Conservation (phyloP, 2,888 invertebrate genomes). For the Cryptocephalus primarius region DNA sequence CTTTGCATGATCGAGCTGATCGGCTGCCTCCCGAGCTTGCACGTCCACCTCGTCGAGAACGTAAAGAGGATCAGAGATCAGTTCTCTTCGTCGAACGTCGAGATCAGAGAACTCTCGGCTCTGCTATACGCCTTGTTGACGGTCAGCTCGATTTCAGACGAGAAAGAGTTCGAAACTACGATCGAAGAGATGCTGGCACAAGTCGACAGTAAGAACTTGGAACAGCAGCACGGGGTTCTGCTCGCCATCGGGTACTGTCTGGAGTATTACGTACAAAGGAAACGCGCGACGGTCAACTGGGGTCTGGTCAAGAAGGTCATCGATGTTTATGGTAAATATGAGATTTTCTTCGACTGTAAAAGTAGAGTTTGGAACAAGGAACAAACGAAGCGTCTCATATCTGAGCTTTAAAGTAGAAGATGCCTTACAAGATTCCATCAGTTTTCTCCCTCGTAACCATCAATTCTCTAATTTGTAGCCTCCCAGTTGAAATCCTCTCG, state of each 20-base stretch:
- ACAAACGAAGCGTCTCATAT: no score
- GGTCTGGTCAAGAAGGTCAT: constrained; percentile 46
- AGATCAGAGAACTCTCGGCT: constrained; percentile 61
- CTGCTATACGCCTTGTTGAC: constrained; percentile 62
- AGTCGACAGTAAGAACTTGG: constrained; percentile 49
- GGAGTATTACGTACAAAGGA: constrained; percentile 41
- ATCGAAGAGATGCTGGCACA: constrained; percentile 47
- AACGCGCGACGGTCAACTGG: constrained; percentile 15
- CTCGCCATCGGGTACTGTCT: constrained; percentile 60
- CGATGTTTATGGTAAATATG: constrained; percentile 8
- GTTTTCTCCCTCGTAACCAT: no score
- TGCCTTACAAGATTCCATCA: no score
- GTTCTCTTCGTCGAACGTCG: constrained; percentile 62
- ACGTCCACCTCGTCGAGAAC: constrained; percentile 50
- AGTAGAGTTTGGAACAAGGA: no score
- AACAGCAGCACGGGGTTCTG: constrained; percentile 69
- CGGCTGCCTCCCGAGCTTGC: constrained; percentile 68
- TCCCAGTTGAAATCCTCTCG: no score
- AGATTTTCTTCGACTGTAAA: no score
- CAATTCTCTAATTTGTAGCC: no score
- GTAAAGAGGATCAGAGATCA: constrained; percentile 51
- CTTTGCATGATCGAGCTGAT: constrained; percentile 73
- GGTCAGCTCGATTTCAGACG: constrained; percentile 43
- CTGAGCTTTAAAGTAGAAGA: no score
- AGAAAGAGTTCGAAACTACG: constrained; percentile 42